Base-by-base conservation (phyloP, 2,888 invertebrate species). In the Panzeria rudis region DNA sequence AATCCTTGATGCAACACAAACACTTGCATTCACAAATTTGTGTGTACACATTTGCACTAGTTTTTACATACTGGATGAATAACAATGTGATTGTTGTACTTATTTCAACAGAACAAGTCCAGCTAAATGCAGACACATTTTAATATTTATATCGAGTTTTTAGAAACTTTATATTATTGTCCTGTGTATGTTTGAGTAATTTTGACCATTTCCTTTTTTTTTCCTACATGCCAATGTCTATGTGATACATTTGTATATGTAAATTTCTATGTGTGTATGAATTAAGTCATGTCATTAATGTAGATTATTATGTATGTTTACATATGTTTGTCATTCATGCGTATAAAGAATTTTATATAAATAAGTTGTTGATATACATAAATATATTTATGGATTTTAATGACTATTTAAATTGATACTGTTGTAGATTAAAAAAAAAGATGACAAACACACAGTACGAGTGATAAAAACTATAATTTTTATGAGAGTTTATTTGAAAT, bases 331-430 rank as follows among this genome's bases (percentile, higher is more conserved):
- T 56, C 61, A 64, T 38, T 54, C 32, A 62, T n/a, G 17, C 41
- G 50, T 69, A 68, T 52, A 11, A 62, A 52, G 13, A 66, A 47
- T 50, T 56, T 50, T 23, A 59, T 23, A 68, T 68, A 54, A 62
- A 62, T 82, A 69, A 25, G 32, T 35, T 64, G 20, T 38, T 80
- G 64, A 56, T 72, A 25, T 52, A n/a, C n/a, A n/a, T n/a, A n/a
- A n/a, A n/a, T n/a, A 50, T 66, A 69, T 68, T 76, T 69, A 62
- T 82, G 75, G 47, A 62, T 71, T 76, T 56, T 62, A 71, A 82
- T 76, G 76, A 64, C 38, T 56, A 76, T 71, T 76, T 71, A 64
- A 69, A 82, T 56, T 56, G 62, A 82, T 76, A 71, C 54, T 71
- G 23, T 69, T 69, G 68, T 25, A 61, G 35, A 61, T 54, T 73